Evolutionary conservation across 2,797 vertebrate species (phyloP), one percentile per base, ranked within the genome.

Genomic region (Syngnathus acus): DNA sequence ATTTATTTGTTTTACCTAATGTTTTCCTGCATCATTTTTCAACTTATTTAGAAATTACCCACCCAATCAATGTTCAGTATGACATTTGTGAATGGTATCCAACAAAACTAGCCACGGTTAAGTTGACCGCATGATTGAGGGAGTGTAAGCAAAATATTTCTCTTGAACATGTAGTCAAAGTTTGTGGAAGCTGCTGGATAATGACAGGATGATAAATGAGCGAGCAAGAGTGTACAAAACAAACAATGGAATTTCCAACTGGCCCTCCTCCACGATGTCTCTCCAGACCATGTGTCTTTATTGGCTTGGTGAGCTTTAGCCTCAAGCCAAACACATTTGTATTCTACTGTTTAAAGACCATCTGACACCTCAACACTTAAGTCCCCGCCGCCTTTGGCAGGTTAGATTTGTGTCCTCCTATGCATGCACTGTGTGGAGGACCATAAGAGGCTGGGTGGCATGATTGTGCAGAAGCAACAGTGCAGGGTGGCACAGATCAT

Each of bases 391-490:
- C 71, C 63, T 53, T 75, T 13, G 8, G 72, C 74, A 26, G 73
- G 59, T 38, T 16, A 84, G 80, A 89, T 88, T 88, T 78, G 76
- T 84, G 73, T 65, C 43, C 43, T 23, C 66, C 62, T 68, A 58
- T 62, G 64, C 19, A 1, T 62, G 64, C 19, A 1, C 76, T 58
- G 67, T 64, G 2, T 42, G 68, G 68, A 85, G 58, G 66, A 81
- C 86, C 87, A 88, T 89, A 91, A 87, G 85, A 87, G 89, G 86
- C 84, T 82, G 84, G 78, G 78, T 84, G 84, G 80, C 74, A 79
- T 62, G 67, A 48, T 47, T 72, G 19, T 48, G 19, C 67, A 68
- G 64, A 50, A 19, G 68, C 68, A 3, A 47, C 13, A 43, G 55
- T 16, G 16, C 23, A 68, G 71, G 68, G 68, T 70, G 78, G 70